Base-by-base conservation (phyloP, 2,888 invertebrate species). In the Keiferia lycopersicella region DNA sequence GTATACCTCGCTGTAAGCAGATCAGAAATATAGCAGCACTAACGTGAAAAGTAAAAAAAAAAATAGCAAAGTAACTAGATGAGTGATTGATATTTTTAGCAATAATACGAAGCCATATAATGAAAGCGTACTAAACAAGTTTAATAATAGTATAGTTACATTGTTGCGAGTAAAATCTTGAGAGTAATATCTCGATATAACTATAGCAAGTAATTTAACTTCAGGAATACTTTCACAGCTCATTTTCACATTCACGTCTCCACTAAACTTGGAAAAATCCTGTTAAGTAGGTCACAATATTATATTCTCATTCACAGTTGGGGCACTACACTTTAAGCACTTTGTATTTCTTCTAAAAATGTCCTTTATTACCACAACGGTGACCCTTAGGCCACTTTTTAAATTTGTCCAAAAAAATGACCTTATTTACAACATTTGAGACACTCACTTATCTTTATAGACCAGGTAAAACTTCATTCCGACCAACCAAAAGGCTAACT, bases 371-470 rank as follows among this genome's bases (percentile, higher is more conserved):
- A 10, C 34, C 1, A 34, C 34, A 34, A 4, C 10, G 4, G 6
- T 34, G 10, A 34, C 34, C 3, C 10, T 34, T 22, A 18, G 22
- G 18, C 18, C 22, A 51, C 51, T 51, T 18, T 51, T 51, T 7
- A 22, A 7, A 51, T 20, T 20, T n/a, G n/a, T 45, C 45, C 45
- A 16, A n/a, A 45, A 45, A 34, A 8, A 10, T 34, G 34, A 56
- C 34, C 50, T 61, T 66, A 34, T 34, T 16, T 59, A 45, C 30
- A 65, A 48, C 18, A 11, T 14, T 50, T 39, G 10, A 7, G 30
- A 66, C 65, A 77, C 87, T 88, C 78, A 90, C 90, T 86, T 82
- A 78, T 87, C 82, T 71, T 81, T 84, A 78, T 89, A 90, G 68
- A 84, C 73, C 71, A 89, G 77, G 69, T 82, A 87, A 65, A 87